Evolutionary conservation across 2,113 vertebrate genomes (phyloP).

Genomic region (Xyliphius kryptos): DNA sequence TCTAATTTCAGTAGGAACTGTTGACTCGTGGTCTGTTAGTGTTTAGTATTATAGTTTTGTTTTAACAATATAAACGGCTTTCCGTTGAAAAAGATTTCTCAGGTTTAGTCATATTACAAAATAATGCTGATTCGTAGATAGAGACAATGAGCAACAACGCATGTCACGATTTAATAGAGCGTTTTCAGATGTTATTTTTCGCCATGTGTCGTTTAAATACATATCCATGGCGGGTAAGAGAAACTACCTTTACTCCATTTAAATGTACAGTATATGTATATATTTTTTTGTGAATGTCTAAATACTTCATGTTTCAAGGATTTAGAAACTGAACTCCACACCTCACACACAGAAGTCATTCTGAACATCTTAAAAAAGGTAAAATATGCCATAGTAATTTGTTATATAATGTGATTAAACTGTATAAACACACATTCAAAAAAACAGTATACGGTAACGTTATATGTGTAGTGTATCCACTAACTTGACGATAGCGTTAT

Average conservation of each 20-base stretch:
- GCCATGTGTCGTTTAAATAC: conserved; percentile 52
- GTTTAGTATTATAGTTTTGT: too few relatives aligned
- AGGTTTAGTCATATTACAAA: too few relatives aligned
- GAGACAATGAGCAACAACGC: not conserved
- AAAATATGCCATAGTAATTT: not conserved
- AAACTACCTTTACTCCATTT: not conserved
- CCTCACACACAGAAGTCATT: conserved; percentile 48
- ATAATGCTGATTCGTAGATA: not conserved
- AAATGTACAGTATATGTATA: not conserved
- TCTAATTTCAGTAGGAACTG: too few relatives aligned
- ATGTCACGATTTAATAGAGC: conserved; percentile 20
- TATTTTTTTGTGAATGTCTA: not conserved
- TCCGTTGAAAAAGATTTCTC: too few relatives aligned
- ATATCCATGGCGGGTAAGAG: conserved; percentile 62
- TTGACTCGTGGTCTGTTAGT: too few relatives aligned
- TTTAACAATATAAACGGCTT: too few relatives aligned
- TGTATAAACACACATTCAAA: too few relatives aligned
- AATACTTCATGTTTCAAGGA: conserved; percentile 40
- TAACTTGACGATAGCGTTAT: too few relatives aligned
- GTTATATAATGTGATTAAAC: not conserved
- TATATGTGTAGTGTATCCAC: too few relatives aligned
- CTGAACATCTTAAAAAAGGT: conserved; percentile 58
- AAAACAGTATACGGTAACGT: too few relatives aligned
- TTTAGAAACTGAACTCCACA: conserved; percentile 51
- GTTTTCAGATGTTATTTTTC: conserved; percentile 57